Evolutionary conservation across 2,888 invertebrate genomes (phyloP).

Genomic region (Watsonalla cultraria): DNA sequence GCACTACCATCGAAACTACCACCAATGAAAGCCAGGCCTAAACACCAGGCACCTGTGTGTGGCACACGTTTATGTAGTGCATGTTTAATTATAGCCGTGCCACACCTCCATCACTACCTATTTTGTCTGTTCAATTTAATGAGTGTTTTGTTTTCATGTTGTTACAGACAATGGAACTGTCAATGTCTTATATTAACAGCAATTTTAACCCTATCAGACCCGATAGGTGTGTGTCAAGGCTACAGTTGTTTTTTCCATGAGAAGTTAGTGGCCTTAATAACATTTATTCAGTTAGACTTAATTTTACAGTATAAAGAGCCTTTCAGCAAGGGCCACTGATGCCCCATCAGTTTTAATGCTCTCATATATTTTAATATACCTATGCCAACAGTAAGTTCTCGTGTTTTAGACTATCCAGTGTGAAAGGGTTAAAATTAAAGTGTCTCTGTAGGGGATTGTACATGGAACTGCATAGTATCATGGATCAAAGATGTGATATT

Average conservation of each 20-base stretch:
- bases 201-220: slow-evolving; percentile 12
- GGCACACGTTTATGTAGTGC: slow-evolving; percentile 57
- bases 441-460: slow-evolving; percentile 39
- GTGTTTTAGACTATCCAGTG: background rate
- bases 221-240: background rate
- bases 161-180: slow-evolving; percentile 37
- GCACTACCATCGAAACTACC: slow-evolving; percentile 65
- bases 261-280: too few relatives aligned
- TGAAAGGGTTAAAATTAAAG: slow-evolving; percentile 22
- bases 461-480: slow-evolving; percentile 67
- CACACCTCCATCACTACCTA: slow-evolving; percentile 44
- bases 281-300: too few relatives aligned
- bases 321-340: too few relatives aligned
- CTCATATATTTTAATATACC: too few relatives aligned
- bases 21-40: slow-evolving; percentile 76
- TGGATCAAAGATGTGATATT: slow-evolving; percentile 74
- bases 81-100: slow-evolving; percentile 58
- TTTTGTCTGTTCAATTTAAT: slow-evolving; percentile 55
- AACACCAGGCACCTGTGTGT: slow-evolving; percentile 35
- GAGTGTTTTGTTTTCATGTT: slow-evolving; percentile 57
- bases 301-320: too few relatives aligned
- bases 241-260: too few relatives aligned
- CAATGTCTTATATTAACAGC: slow-evolving; percentile 28
- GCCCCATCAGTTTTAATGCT: too few relatives aligned
- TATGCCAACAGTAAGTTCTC: too few relatives aligned